Percentiles rank a stretch among this genome's conserved stretches.
These are phyloP conservation scores for Parauchenoglanis ngamensis DNA, from an alignment of 2,797 vertebrate genomes.

Conservation along the genomic window DNA sequence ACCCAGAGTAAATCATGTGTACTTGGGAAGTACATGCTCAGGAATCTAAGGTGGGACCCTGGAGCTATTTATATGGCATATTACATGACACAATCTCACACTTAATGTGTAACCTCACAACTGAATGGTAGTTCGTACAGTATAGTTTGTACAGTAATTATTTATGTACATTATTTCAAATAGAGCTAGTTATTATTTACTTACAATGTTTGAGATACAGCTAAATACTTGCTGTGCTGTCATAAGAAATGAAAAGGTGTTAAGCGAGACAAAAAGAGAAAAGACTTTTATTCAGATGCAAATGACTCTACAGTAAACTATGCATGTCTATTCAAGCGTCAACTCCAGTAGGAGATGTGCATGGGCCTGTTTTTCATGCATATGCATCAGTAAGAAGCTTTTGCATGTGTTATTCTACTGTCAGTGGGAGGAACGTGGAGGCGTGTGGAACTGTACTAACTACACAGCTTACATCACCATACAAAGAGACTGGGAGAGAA, in stretches of 20 bases:
- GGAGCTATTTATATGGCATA: background rate
- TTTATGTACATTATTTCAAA: background rate
- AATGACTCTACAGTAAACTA: slow-evolving; percentile 32
- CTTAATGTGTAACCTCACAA: background rate
- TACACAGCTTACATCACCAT: slow-evolving; percentile 49
- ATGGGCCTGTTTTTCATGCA: slow-evolving; percentile 38
- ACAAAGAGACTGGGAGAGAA: slow-evolving; percentile 34
- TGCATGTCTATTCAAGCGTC: slow-evolving; percentile 29
- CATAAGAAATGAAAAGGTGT: slow-evolving; percentile 6
- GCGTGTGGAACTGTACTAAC: slow-evolving; percentile 52
- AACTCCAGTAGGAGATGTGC: slow-evolving; percentile 27
- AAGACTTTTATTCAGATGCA: slow-evolving; percentile 33
- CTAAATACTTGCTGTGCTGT: slow-evolving; percentile 2
- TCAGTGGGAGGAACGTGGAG: slow-evolving; percentile 50
- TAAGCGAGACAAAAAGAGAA: slow-evolving; percentile 6
- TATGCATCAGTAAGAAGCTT: slow-evolving; percentile 48
- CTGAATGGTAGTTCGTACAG: background rate
- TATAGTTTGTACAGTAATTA: background rate
- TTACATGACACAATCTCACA: background rate
- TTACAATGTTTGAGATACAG: background rate
- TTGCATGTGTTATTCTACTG: slow-evolving; percentile 51
- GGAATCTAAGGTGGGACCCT: background rate
- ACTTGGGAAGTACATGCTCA: background rate
- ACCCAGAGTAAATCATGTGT: background rate
- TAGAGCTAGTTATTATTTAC: background rate